Evolutionary conservation across 2,888 invertebrate species (phyloP), one percentile per base, ranked within the genome.

Genomic region (Oligia fasciuncula): DNA sequence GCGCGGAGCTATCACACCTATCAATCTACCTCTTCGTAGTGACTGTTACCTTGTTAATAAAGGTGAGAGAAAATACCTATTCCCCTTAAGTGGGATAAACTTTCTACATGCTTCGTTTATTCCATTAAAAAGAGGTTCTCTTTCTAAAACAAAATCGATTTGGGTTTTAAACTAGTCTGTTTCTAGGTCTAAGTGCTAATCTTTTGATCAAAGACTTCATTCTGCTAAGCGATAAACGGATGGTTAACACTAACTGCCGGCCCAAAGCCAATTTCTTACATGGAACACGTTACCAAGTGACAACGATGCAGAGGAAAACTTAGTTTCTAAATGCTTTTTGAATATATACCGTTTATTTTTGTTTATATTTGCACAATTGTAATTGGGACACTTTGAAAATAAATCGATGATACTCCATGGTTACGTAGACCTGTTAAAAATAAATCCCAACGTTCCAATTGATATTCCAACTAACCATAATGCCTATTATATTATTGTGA

Each of bases 11-110:
- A 35, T 46, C 19, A 35, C n/a, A 65, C 13, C 6, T 8, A 8
- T 40, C 2, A 60, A 66, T 46, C n/a, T 23, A 69, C 17, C 66
- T 79, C 49, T 71, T 17, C 6, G 0, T 57, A 60, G 14, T 43
- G 23, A 19, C 69, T 77, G 78, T 14, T 49, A 35, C 63, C 79
- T 69, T 70, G 57, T 65, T 79, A 57, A 8, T 35, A n/a, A 11
- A 40, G 19, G 19, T 57, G 8, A 19, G 5, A 8, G 19, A 29
- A 67, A 60, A 57, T 65, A 65, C 77, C 77, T 35, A 74, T 46
- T 35, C 54, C 29, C 17, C 73, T 35, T 73, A 3, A 54, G 29
- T 51, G 8, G 5, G 9, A n/a, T 29, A n/a, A 35, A 29, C 13
- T 0, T 17, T 35, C 9, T 8, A 67, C 23, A 9, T 19, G 13